Conservation (phyloP, 2,113 vertebrate genomes). For the Muscicapa adusta region DNA sequence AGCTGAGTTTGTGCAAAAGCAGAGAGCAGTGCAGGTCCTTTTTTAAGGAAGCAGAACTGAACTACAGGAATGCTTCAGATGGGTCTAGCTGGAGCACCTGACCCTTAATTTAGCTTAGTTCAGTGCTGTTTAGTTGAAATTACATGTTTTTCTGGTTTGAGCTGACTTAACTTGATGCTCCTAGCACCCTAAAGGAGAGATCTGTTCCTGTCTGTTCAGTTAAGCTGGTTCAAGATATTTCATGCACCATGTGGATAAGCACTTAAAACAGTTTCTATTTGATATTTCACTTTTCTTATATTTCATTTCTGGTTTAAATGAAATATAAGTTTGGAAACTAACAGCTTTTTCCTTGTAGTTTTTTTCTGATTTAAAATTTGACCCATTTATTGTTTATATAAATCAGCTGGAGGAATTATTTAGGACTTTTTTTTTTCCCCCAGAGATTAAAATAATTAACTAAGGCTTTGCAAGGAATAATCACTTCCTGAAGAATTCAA, state of each 20-base stretch:
- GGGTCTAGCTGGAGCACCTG: not conserved
- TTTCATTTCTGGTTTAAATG: not conserved
- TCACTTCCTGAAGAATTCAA: not conserved
- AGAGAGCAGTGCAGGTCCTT: not conserved
- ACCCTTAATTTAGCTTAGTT: not conserved
- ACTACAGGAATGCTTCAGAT: not conserved
- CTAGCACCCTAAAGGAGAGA: not conserved
- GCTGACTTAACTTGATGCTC: not conserved
- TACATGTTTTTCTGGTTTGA: not conserved
- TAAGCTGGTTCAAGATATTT: not conserved
- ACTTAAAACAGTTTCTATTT: not conserved
- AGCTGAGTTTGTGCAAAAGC: not conserved
- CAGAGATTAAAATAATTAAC: not conserved
- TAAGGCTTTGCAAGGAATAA: not conserved
- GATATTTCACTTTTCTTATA: not conserved
- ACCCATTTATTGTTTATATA: not conserved
- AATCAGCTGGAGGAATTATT: not conserved
- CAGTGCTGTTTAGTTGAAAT: not conserved
- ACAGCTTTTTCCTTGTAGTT: not conserved
- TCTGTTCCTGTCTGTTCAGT: not conserved
- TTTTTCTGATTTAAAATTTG: not conserved
- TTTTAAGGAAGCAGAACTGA: not conserved
- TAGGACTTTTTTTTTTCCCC: not conserved
- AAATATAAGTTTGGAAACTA: not conserved
- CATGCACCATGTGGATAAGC: not conserved